Conservation (phyloP, 2,113 vertebrate genomes). For the Felis chaus region DNA sequence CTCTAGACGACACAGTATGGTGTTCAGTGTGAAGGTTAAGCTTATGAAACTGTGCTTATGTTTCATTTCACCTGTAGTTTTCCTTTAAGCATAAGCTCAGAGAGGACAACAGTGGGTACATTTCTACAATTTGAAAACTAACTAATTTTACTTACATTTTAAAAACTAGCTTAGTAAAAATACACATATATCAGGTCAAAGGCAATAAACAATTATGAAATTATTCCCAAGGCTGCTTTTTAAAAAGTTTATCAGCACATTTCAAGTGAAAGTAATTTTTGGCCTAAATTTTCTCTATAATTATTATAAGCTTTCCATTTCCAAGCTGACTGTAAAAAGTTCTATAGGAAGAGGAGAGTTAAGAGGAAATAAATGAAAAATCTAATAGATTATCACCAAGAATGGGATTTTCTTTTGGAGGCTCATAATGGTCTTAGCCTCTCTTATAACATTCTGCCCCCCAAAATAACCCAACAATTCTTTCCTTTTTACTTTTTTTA, state of each 20-base stretch:
- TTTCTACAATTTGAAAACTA: not conserved
- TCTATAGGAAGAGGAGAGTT: not conserved
- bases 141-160: constrained; percentile 24
- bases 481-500: not conserved
- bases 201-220: constrained; percentile 13
- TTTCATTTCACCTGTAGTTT: not conserved
- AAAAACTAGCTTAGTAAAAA: constrained; percentile 30
- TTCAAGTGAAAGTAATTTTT: constrained; percentile 30
- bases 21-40: not conserved
- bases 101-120: not conserved
- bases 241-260: not conserved
- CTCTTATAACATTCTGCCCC: not conserved
- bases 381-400: not conserved
- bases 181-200: not conserved
- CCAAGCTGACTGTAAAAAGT: not conserved
- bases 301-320: not conserved
- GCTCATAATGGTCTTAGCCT: not conserved
- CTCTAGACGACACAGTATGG: not conserved
- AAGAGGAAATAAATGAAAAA: constrained; percentile 7
- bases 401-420: not conserved
- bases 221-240: constrained; percentile 4
- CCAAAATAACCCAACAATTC: not conserved
- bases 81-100: not conserved
- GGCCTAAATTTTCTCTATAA: constrained; percentile 29
- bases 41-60: not conserved